phyloP scores from a whole-genome alignment of 92 coral and sea anemone genomes.

The Porites evermanni region DNA sequence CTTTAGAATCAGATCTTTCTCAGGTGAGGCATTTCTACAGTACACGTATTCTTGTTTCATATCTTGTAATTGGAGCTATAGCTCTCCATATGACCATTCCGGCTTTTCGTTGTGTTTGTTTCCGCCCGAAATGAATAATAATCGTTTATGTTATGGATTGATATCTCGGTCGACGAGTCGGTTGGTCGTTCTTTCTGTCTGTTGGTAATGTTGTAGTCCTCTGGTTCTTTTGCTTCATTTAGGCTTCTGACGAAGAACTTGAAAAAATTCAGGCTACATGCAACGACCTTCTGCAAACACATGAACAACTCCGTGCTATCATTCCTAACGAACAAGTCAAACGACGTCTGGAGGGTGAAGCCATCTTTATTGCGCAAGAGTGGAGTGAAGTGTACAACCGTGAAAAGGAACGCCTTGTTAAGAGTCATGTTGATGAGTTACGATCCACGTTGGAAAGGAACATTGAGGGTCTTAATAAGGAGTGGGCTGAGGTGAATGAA shows the following conservation, averaged over 20 bases:
- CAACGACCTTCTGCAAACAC: conserved; percentile 63
- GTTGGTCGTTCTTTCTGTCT: neutral
- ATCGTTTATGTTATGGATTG: no score
- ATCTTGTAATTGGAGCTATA: no score
- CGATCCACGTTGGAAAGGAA: conserved; percentile 62
- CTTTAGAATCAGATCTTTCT: conserved; percentile 60
- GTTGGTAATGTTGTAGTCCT: neutral
- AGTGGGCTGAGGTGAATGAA: conserved; percentile 63
- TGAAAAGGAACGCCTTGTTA: conserved; percentile 70
- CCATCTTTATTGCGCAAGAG: conserved; percentile 69
- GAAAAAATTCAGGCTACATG: conserved; percentile 73
- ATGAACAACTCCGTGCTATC: conserved; percentile 61
- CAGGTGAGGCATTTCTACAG: conserved; percentile 26
- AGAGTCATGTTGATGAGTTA: conserved; percentile 60
- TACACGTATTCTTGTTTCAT: neutral
- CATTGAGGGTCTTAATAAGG: conserved; percentile 60
- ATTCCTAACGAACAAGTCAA: conserved; percentile 81
- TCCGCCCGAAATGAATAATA: no score
- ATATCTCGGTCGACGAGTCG: neutral
- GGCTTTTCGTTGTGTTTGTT: no score
- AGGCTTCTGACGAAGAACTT: conserved; percentile 77
- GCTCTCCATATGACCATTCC: no score
- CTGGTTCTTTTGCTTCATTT: neutral
- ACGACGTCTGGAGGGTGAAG: conserved; percentile 64
- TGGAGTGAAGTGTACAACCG: conserved; percentile 82